A percentile compares a stretch with the other conserved stretches of the same genome.
Evolutionary conservation across 2,797 vertebrate species (phyloP).

Genomic region (Ataeniobius toweri): DNA sequence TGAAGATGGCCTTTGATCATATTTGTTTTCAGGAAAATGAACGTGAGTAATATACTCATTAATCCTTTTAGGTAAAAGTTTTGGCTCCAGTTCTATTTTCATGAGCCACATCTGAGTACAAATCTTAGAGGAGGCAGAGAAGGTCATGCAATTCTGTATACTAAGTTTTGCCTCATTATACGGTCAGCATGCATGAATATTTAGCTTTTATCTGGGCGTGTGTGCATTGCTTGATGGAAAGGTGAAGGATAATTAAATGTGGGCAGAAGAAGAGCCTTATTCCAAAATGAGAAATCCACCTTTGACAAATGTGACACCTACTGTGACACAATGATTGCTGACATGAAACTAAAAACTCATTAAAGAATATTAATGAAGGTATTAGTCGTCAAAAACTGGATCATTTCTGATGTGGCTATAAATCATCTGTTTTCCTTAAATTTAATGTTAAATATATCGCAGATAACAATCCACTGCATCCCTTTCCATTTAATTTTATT

Average conservation of each 20-base stretch:
- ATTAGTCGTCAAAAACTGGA: slow-evolving; percentile 63
- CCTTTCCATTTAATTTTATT: slow-evolving; percentile 5
- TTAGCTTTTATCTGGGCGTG: slow-evolving; percentile 32
- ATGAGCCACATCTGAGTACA: background rate
- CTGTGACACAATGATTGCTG: slow-evolving; percentile 57
- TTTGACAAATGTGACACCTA: slow-evolving; percentile 54
- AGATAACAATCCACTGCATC: slow-evolving; percentile 5
- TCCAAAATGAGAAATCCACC: slow-evolving; percentile 53
- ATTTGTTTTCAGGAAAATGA: slow-evolving; percentile 41
- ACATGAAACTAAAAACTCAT: slow-evolving; percentile 63
- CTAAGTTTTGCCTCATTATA: slow-evolving; percentile 9
- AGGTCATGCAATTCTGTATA: background rate
- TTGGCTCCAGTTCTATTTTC: slow-evolving; percentile 5
- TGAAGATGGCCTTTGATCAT: slow-evolving; percentile 27
- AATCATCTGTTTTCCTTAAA: slow-evolving; percentile 52
- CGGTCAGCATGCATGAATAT: slow-evolving; percentile 2
- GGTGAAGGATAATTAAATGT: slow-evolving; percentile 58
- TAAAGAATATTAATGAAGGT: slow-evolving; percentile 63
- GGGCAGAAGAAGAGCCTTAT: slow-evolving; percentile 47
- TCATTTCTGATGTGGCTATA: slow-evolving; percentile 50
- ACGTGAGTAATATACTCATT: slow-evolving; percentile 57
- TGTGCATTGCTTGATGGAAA: slow-evolving; percentile 36
- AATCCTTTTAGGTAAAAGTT: slow-evolving; percentile 25
- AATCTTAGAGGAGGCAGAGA: slow-evolving; percentile 1
- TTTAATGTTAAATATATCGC: slow-evolving; percentile 28